A percentile compares a stretch with the other conserved stretches of the same genome.
Conservation (phyloP, 2,797 vertebrate species). For the Anguilla marmorata region DNA sequence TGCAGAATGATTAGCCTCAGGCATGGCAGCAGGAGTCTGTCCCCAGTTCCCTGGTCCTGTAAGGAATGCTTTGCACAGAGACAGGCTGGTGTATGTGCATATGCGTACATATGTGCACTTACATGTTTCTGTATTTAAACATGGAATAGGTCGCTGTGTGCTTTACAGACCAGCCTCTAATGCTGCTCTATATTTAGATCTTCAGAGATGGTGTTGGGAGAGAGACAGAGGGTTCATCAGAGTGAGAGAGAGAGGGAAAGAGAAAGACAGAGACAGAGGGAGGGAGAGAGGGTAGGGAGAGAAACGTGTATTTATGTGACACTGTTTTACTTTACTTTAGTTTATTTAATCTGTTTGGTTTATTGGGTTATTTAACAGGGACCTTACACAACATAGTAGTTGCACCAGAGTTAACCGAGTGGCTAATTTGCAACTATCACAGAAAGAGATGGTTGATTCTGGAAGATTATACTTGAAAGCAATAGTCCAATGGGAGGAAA, state of each 20-base stretch:
- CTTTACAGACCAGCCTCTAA: not conserved
- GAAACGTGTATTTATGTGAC: too few species aligned
- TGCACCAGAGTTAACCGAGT: not conserved
- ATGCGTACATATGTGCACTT: not conserved
- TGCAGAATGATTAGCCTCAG: not conserved
- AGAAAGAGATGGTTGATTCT: not conserved
- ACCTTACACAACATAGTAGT: too few species aligned
- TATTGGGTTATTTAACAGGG: too few species aligned
- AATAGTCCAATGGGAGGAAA: not conserved
- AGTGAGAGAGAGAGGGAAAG: not conserved
- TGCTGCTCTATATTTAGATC: slow-evolving; percentile 12
- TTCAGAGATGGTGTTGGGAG: not conserved
- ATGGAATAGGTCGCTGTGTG: not conserved
- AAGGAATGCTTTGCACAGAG: not conserved
- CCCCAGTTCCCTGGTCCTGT: not conserved
- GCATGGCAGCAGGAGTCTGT: not conserved
- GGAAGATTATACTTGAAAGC: not conserved
- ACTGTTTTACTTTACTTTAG: too few species aligned
- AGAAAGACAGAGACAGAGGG: not conserved
- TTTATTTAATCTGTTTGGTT: too few species aligned
- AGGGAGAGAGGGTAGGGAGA: not conserved
- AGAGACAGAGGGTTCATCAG: not conserved
- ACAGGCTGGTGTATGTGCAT: not conserved
- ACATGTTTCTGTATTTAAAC: slow-evolving; percentile 14
- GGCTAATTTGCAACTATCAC: not conserved